Evolutionary conservation across 1,140 invertebrate genomes (phyloP).

Genomic region (Bursaphelenchus mucronatus): DNA sequence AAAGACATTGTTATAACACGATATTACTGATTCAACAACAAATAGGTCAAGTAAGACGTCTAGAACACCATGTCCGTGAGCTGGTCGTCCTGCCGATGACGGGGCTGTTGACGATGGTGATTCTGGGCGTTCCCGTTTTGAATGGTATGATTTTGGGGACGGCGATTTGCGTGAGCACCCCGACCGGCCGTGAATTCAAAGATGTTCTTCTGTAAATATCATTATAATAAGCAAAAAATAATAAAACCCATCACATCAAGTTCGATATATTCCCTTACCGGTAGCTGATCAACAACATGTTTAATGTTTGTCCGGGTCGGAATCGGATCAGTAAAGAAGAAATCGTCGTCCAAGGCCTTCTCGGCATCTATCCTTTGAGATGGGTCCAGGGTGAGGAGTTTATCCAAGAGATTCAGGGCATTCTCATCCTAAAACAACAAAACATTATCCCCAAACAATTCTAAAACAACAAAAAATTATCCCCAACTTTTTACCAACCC

Average conservation of each 20-base stretch:
- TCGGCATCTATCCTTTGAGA: conserved; percentile 83
- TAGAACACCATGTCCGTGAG: conserved; percentile 3
- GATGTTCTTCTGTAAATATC: conserved; percentile 44
- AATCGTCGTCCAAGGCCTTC: conserved; percentile 89
- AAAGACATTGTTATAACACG: too few species aligned
- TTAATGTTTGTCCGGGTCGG: conserved; percentile 64
- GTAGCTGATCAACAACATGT: conserved; percentile 45
- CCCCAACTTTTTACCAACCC: conserved; percentile 3
- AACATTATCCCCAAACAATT: conserved; percentile 68
- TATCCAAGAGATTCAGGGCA: conserved; percentile 87
- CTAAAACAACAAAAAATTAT: conserved; percentile 58
- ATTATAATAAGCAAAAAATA: conserved; percentile 27
- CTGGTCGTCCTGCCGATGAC: conserved; percentile 15
- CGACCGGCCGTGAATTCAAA: conserved; percentile 57
- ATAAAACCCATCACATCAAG: not conserved
- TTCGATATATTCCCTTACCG: conserved; percentile 23
- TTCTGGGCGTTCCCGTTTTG: conserved; percentile 1
- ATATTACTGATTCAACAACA: too few species aligned
- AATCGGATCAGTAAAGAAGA: conserved; percentile 96
- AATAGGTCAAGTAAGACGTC: not conserved
- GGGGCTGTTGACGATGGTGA: conserved; percentile 15
- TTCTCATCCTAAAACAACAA: conserved; percentile 70
- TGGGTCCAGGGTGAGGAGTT: conserved; percentile 83
- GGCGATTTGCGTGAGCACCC: conserved; percentile 50
- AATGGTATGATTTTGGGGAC: conserved; percentile 13